Base-by-base conservation (phyloP, 2,888 invertebrate genomes). In the Neoaliturus tenellus region DNA sequence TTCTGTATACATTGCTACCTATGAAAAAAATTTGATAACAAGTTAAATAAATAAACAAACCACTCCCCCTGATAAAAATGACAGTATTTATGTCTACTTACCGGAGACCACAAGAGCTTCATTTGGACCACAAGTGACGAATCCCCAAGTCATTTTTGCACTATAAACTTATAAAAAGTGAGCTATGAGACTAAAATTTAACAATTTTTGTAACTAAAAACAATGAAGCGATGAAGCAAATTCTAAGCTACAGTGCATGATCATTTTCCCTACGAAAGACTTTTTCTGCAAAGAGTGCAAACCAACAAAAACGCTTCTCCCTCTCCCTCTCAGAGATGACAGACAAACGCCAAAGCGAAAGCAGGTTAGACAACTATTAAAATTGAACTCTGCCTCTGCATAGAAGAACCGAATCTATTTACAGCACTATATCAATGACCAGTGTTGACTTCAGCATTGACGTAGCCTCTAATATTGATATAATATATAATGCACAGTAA, bases 81-180 rank as follows among this genome's bases (percentile, higher is more conserved):
- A 51, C 12, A 82, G 31, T 82, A 82, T n/a, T n/a, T n/a, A n/a
- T n/a, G n/a, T n/a, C n/a, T 51, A 88, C 89, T 91, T 92, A 98
- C 98, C 98, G 91, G 98, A 98, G 87, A 98, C 97, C 51, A 98
- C 98, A 71, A 98, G 93, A 69, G 98, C 98, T 91, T 98, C 98
- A 90, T 98, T 98, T 35, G 98, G 98, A 71, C 98, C 98, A 90
- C 98, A 98, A 86, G 98, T 98, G 81, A 97, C 97, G 90, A 98
- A 98, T 89, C 98, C 98, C 95, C 96, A 96, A 89, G 93, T 93
- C 95, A 95, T 95, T 44, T 75, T 75, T 31, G 14, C 1, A 20
- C 71, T n/a, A 31, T 67, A 31, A 25, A 78, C 31, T 80, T 35
- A 17, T 23, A 23, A 44, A 31, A 62, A 62, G 31, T n/a, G 8